Conservation (phyloP, 1,140 invertebrate species). For the Ceratina japonica region DNA sequence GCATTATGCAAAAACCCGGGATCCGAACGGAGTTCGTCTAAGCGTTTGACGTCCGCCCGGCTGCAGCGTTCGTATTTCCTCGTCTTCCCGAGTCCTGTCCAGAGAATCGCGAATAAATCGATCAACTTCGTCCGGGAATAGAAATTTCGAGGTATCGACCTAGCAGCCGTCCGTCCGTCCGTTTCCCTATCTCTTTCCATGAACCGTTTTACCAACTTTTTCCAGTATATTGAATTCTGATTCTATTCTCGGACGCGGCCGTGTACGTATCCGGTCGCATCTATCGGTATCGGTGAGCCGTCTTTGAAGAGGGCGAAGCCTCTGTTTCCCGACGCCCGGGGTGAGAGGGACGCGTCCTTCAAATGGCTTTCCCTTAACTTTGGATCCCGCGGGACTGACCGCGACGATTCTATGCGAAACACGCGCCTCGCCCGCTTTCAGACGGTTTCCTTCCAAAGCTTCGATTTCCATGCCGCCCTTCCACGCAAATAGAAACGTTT, state of each 20-base stretch:
- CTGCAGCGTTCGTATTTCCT: not conserved
- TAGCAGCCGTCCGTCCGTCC: no score
- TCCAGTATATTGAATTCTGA: constrained; percentile 68
- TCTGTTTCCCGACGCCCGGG: constrained; percentile 50
- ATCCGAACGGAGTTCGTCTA: no score
- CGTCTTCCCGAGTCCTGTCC: not conserved
- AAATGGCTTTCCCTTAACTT: constrained; percentile 70
- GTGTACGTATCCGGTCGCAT: constrained; percentile 47
- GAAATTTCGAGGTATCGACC: constrained; percentile 35
- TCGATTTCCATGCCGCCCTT: not conserved
- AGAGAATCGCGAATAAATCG: constrained; percentile 32
- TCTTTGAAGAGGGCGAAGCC: constrained; percentile 43
- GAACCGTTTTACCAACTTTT: constrained; percentile 46
- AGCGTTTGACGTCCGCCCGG: not conserved
- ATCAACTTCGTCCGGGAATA: constrained; percentile 21
- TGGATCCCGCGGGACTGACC: constrained; percentile 60
- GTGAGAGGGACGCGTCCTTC: constrained; percentile 60
- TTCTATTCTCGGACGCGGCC: constrained; percentile 56
- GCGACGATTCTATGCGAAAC: not conserved
- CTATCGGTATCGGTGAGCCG: constrained; percentile 62
- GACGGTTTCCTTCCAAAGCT: not conserved
- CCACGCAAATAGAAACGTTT: no score
- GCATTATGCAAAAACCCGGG: no score
- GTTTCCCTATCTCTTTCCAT: not conserved
- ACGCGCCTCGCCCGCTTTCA: no score